Conservation (phyloP, 2,113 vertebrate species). For the Ailurus styani region DNA sequence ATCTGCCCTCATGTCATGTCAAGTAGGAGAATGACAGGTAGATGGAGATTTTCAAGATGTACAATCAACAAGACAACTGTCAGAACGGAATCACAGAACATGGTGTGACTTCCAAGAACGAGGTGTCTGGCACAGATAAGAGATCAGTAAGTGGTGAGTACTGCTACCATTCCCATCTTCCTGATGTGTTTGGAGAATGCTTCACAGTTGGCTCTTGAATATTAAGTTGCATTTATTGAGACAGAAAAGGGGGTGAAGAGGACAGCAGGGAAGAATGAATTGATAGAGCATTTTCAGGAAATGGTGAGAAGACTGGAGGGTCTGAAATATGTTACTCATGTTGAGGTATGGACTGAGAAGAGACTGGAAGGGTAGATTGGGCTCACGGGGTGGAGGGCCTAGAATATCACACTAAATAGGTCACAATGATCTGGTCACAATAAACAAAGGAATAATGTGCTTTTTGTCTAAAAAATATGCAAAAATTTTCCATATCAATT, state of each 20-base stretch:
- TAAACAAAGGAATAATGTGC: not conserved
- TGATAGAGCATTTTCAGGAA: not conserved
- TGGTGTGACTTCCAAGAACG: not conserved
- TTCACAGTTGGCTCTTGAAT: not conserved
- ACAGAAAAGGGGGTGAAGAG: not conserved
- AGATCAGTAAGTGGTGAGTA: not conserved
- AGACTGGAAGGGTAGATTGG: not conserved
- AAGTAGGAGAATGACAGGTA: not conserved
- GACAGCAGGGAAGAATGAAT: not conserved
- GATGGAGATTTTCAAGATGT: not conserved
- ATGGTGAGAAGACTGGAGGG: not conserved
- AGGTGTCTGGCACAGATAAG: not conserved
- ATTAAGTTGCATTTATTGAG: not conserved
- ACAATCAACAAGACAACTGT: not conserved
- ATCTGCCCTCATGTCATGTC: too few relatives aligned
- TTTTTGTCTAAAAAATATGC: not conserved
- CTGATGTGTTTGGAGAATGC: not conserved
- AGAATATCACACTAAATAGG: not conserved
- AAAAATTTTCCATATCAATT: not conserved
- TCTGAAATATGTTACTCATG: not conserved
- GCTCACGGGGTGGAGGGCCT: not conserved
- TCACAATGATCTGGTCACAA: not conserved
- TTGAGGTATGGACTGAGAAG: not conserved
- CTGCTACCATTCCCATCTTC: not conserved
- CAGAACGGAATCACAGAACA: not conserved